These are phyloP conservation scores for Drosophila bocki DNA, from an alignment of 1,140 invertebrate species.

Conservation along the genomic window DNA sequence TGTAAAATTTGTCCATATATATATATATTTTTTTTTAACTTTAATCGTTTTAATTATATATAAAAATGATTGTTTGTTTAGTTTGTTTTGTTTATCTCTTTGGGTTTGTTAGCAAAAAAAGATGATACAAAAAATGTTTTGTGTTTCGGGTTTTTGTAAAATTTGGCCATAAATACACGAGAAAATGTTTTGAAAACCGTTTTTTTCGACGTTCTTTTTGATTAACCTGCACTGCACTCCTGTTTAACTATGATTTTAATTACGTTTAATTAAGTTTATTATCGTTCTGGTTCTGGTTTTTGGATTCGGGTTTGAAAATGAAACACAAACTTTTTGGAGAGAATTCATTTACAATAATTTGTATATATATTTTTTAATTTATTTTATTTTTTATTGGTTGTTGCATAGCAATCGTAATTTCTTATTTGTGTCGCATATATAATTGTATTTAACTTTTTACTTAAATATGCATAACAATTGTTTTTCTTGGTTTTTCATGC, in stretches of 20 bases:
- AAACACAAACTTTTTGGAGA: slow-evolving; percentile 59
- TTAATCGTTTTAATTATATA: slow-evolving; percentile 60
- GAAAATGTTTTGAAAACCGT: slow-evolving; percentile 76
- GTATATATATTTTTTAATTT: slow-evolving; percentile 51
- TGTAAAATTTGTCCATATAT: slow-evolving; percentile 74
- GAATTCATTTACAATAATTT: slow-evolving; percentile 71
- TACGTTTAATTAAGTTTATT: slow-evolving; percentile 34
- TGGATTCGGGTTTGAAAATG: slow-evolving; percentile 47
- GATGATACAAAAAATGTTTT: slow-evolving; percentile 72
- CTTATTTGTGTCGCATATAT: slow-evolving; percentile 50
- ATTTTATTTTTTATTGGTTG: slow-evolving; percentile 37
- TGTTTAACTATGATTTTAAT: slow-evolving; percentile 31
- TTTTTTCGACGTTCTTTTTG: slow-evolving; percentile 74
- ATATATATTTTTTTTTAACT: slow-evolving; percentile 21
- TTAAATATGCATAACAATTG: slow-evolving; percentile 74
- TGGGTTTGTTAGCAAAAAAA: slow-evolving; percentile 80
- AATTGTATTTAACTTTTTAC: slow-evolving; percentile 69
- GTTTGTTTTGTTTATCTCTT: slow-evolving; percentile 55
- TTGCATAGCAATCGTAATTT: slow-evolving; percentile 76
- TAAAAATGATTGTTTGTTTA: slow-evolving; percentile 76
- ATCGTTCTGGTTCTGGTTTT: slow-evolving; percentile 46
- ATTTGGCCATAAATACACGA: slow-evolving; percentile 79
- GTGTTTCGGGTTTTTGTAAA: slow-evolving; percentile 57
- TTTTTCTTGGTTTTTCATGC: slow-evolving; percentile 45
- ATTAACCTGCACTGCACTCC: slow-evolving; percentile 56